Conservation (phyloP, 2,797 vertebrate genomes). For the Pipistrellus nathusii region DNA sequence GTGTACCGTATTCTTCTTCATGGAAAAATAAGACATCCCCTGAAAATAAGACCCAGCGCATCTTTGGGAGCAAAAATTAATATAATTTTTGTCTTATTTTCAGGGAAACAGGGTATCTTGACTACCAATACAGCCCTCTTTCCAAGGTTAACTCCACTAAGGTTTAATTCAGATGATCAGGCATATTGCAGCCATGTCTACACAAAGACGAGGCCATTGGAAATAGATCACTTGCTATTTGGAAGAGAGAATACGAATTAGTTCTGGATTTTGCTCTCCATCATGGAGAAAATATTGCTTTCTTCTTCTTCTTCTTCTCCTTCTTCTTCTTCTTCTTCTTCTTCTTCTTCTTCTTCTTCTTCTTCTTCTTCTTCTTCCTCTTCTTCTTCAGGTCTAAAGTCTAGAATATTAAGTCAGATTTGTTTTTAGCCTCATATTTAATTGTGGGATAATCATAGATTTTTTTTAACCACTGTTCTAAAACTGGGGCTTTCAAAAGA, state of each 20-base stretch:
- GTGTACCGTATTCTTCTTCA: too few species aligned
- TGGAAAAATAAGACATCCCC: too few species aligned
- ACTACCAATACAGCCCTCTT: neutral
- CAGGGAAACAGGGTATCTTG: neutral
- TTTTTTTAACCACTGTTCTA: constrained; percentile 30
- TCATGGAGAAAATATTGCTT: neutral
- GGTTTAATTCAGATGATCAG: neutral
- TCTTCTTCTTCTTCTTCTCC: neutral
- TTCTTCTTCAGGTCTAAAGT: neutral
- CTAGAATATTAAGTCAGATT: constrained; percentile 1
- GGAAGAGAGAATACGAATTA: neutral
- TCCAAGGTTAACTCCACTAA: neutral
- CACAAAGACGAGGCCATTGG: neutral
- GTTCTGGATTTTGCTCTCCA: neutral
- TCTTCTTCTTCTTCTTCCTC: neutral
- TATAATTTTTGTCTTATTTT: too few species aligned
- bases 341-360: neutral
- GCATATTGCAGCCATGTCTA: neutral
- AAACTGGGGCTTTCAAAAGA: neutral
- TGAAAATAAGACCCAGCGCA: too few species aligned
- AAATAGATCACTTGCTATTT: neutral
- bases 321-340: neutral
- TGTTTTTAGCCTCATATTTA: neutral
- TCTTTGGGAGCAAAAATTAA: too few species aligned
- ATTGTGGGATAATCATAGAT: constrained; percentile 31